A percentile compares a stretch with the other conserved stretches of the same genome.
Evolutionary conservation across 2,113 vertebrate species (phyloP).

Genomic region (Indri indri): DNA sequence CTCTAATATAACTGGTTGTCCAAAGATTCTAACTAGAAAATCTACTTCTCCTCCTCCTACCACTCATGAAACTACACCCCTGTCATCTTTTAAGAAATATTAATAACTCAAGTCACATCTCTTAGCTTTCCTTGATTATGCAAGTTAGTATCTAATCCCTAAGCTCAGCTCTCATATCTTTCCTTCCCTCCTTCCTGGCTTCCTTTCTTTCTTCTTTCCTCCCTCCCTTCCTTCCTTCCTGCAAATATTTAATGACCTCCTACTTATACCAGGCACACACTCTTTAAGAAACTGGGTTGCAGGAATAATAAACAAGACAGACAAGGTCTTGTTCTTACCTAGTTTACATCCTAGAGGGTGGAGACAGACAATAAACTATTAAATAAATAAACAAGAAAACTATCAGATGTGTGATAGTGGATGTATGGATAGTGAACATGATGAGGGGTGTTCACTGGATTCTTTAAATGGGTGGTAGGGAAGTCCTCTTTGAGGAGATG

Average conservation of each 20-base stretch:
- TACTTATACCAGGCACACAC: background rate
- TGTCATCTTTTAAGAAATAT: background rate
- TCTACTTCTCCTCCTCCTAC: background rate
- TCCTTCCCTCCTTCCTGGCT: no score
- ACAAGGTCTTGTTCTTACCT: background rate
- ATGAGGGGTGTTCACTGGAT: background rate
- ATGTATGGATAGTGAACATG: background rate
- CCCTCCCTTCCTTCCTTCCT: background rate
- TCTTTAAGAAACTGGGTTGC: background rate
- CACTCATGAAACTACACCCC: background rate
- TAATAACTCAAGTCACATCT: background rate
- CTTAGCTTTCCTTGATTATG: background rate
- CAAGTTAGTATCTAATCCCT: background rate
- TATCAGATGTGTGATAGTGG: background rate
- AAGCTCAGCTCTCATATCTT: background rate
- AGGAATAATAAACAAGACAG: background rate
- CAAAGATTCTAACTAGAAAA: conserved; percentile 18
- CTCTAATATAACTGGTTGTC: background rate
- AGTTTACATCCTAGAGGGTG: background rate
- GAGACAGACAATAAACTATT: background rate
- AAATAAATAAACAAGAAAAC: background rate
- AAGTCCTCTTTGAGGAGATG: background rate
- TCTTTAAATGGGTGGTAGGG: background rate
- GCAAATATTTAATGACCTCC: conserved; percentile 8
- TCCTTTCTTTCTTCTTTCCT: background rate